Conservation (phyloP, 2,888 invertebrate species). For the Pyrochroa serraticornis region DNA sequence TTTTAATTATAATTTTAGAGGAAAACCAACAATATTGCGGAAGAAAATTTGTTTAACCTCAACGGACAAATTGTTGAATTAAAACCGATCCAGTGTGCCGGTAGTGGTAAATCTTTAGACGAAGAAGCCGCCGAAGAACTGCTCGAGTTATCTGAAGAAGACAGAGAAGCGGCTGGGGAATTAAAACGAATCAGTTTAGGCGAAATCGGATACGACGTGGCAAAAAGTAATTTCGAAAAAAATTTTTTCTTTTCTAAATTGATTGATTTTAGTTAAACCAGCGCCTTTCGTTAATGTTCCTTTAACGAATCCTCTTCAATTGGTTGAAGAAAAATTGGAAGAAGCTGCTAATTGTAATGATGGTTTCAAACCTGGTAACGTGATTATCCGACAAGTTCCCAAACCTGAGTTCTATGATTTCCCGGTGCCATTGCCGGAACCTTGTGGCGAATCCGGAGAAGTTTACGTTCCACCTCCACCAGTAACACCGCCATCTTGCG, state of each 20-base stretch:
- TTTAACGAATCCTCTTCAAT: conserved; percentile 14
- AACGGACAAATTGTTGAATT: conserved; percentile 62
- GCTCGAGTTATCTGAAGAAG: conserved; percentile 38
- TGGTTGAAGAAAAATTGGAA: not conserved
- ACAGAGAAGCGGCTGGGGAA: conserved; percentile 34
- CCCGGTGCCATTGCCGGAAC: conserved; percentile 14
- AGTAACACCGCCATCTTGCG: conserved; percentile 8
- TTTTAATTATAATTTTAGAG: conserved; percentile 1
- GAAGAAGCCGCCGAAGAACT: conserved; percentile 51
- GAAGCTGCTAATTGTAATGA: conserved; percentile 27
- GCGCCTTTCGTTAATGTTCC: conserved; percentile 38
- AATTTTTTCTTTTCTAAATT: too few species aligned
- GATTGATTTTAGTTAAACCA: conserved; percentile 31
- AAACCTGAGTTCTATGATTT: conserved; percentile 29
- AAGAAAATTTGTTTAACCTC: conserved; percentile 60
- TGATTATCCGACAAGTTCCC: conserved; percentile 39
- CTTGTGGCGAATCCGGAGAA: conserved; percentile 13
- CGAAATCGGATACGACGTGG: conserved; percentile 59
- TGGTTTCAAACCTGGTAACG: conserved; percentile 45
- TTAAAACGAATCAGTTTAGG: conserved; percentile 52
- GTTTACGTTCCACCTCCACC: conserved; percentile 13
- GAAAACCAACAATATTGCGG: conserved; percentile 54
- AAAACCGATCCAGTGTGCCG: conserved; percentile 41
- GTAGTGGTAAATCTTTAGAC: conserved; percentile 37
- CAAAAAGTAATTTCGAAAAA: conserved; percentile 48